Percentiles rank a stretch among this genome's conserved stretches.
Evolutionary conservation across 1,140 invertebrate genomes (phyloP).

Genomic region (Pogonus chalceus): DNA sequence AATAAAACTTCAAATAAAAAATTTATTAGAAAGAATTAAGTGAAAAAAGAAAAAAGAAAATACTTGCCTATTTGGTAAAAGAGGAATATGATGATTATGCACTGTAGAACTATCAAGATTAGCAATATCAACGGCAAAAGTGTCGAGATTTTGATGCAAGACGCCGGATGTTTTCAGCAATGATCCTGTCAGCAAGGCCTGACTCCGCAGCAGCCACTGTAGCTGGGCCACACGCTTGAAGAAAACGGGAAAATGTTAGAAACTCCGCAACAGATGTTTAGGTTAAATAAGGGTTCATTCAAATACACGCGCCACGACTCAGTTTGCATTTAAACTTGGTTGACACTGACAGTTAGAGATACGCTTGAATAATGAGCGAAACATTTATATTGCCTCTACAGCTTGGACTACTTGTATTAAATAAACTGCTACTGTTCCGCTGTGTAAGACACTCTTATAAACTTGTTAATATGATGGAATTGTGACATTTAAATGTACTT

Average conservation of each 20-base stretch:
- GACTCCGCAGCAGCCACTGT: constrained; percentile 29
- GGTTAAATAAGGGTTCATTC: too few species aligned
- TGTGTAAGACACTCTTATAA: too few species aligned
- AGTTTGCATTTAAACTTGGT: too few species aligned
- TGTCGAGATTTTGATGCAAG: constrained; percentile 24
- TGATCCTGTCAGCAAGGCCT: constrained; percentile 29
- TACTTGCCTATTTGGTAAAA: constrained; percentile 31
- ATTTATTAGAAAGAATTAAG: constrained; percentile 4
- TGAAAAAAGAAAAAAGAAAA: neutral
- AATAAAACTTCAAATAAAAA: constrained; percentile 1
- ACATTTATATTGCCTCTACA: too few species aligned
- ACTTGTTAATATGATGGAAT: too few species aligned
- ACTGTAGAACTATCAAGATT: constrained; percentile 22
- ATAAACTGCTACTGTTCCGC: too few species aligned
- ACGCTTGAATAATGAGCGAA: too few species aligned
- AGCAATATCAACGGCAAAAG: constrained; percentile 30
- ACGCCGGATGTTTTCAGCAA: constrained; percentile 17
- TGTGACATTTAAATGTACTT: too few species aligned
- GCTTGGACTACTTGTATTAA: too few species aligned
- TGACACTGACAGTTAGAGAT: too few species aligned
- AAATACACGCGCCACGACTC: too few species aligned
- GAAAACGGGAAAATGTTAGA: constrained; percentile 9
- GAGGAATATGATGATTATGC: constrained; percentile 29
- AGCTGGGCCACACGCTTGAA: constrained; percentile 32
- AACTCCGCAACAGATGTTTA: too few species aligned